Conservation (phyloP, 2,797 vertebrate species). For the Diglossa cyanea region DNA sequence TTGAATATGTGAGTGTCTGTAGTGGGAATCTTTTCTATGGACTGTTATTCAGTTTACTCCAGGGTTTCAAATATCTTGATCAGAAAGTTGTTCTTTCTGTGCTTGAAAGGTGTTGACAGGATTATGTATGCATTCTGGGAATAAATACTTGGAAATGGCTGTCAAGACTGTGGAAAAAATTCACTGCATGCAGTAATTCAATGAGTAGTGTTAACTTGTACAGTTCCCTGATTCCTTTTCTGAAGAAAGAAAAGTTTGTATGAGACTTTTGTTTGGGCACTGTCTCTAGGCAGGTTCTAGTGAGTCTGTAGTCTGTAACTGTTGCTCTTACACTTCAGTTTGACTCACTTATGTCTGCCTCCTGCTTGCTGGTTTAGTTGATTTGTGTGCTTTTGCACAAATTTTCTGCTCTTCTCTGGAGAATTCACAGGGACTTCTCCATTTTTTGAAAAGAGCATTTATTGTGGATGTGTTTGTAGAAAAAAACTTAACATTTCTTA, state of each 20-base stretch:
- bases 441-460: background rate
- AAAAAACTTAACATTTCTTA: background rate
- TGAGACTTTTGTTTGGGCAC: background rate
- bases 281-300: background rate
- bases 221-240: background rate
- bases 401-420: background rate
- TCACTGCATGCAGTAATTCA: background rate
- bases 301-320: background rate
- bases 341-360: background rate
- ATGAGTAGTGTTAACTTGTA: background rate
- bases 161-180: background rate
- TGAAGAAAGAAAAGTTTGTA: background rate
- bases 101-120: background rate
- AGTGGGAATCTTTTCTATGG: background rate
- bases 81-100: background rate
- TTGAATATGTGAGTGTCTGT: background rate
- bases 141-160: background rate
- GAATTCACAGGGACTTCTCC: background rate
- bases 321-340: background rate
- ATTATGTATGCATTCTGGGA: background rate
- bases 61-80: background rate
- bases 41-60: background rate
- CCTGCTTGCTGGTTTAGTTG: background rate
- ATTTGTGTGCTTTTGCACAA: background rate
- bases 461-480: background rate